Conservation (phyloP, 2,113 vertebrate species). For the Pantherophis guttatus region DNA sequence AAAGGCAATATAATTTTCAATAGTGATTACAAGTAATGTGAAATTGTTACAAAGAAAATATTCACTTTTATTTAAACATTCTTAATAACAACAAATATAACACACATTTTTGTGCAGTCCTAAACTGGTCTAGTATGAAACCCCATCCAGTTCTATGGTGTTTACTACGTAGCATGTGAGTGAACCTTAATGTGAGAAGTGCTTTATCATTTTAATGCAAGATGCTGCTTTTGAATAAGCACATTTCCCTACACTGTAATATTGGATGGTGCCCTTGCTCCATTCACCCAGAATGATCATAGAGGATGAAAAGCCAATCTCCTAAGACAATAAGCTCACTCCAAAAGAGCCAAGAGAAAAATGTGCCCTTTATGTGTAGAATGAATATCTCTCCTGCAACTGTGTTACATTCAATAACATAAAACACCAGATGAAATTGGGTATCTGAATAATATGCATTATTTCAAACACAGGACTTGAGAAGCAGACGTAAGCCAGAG, state of each 20-base stretch:
- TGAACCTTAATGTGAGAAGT: background rate
- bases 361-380: background rate
- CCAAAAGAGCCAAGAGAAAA: background rate
- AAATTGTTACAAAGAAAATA: background rate
- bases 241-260: background rate
- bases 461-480: background rate
- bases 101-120: background rate
- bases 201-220: background rate
- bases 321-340: background rate
- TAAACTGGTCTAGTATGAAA: background rate
- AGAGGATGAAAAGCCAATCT: background rate
- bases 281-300: background rate
- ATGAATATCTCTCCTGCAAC: background rate
- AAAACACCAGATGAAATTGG: background rate
- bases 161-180: background rate
- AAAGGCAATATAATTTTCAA: background rate
- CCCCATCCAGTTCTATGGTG: background rate
- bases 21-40: background rate
- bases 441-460: background rate
- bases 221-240: background rate
- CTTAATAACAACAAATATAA: background rate
- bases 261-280: background rate
- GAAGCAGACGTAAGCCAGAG: background rate
- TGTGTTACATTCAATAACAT: background rate
- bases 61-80: background rate